Base-by-base conservation (phyloP, 1,140 invertebrate species). In the Epicauta chinensis region DNA sequence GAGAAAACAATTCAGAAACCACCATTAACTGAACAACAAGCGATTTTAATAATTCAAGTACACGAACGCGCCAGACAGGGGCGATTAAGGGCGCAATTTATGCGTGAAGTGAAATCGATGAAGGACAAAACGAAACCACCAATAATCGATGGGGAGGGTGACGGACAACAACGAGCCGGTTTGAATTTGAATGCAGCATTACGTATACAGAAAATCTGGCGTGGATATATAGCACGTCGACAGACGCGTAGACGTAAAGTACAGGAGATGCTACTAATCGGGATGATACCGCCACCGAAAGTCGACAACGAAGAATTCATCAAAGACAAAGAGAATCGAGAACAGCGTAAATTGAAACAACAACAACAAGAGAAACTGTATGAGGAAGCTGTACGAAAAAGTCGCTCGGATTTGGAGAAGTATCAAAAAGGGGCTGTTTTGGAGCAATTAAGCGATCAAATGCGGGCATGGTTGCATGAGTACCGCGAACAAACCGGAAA, bases 31-130 rank as follows among this genome's bases (percentile, higher is more conserved):
- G 81, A 91, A 65, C 79, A 87, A 31, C 86, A 95, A 72, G 91
- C 92, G 1, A 84, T 96, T 31, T 74, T 81, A 23, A 74, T 94
- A 1, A 85, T 97, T 48, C 93, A 96, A 70, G 83, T 82, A 16
- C 91, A 95, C 63, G 94, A 97, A 71, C 72, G 93, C 60, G 93
- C 92, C 0, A 77, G 93, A 35, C 93, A 96, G 69, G 93, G 89
- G 15, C 74, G 91, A 36, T 58, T 88, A 3, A 75, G 92, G 56
- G 83, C 89, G 7, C 87, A 93, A 64, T 92, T 94, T 59, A 93
- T 95, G 87, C 87, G 87, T 68, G 91, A 94, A 73, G 89, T 95
- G 45, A 73, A 83, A 16, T 74, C 81, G 14, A 75, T 85, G 50
- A 90, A 88, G 69, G 86, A 89, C 56, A 85, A 81, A 62, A 76